A percentile compares a stretch with the other conserved stretches of the same genome.
These are phyloP conservation scores for Fregata magnificens DNA, from an alignment of 2,113 vertebrate genomes.

Conservation along the genomic window DNA sequence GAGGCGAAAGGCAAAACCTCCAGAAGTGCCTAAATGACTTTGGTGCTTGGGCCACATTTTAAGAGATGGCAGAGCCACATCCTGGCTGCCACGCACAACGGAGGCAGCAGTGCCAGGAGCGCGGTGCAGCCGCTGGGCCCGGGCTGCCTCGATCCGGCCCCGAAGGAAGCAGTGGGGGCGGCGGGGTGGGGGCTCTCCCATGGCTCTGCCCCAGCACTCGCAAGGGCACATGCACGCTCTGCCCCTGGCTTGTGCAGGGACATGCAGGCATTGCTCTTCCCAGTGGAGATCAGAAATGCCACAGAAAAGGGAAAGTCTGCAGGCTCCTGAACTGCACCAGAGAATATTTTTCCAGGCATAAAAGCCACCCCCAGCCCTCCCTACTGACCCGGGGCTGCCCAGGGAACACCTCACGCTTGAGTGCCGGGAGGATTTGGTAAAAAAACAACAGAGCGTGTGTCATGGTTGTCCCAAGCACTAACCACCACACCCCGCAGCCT, in stretches of 20 bases:
- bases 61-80: neutral
- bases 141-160: fast-evolving
- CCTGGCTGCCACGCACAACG: neutral
- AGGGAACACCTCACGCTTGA: neutral
- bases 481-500: fast-evolving
- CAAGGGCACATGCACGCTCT: neutral
- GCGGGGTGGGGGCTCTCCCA: neutral
- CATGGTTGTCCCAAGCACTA: fast-evolving
- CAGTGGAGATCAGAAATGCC: neutral
- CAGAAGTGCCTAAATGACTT: neutral
- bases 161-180: too few relatives aligned
- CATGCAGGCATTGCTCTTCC: neutral
- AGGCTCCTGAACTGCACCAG: neutral
- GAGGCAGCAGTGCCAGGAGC: neutral
- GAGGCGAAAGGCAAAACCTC: neutral
- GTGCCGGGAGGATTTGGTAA: neutral
- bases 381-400: neutral
- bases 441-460: neutral
- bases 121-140: neutral
- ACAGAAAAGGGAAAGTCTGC: neutral
- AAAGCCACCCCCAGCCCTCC: neutral
- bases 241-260: too few relatives aligned
- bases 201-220: neutral
- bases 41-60: neutral
- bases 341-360: neutral